Evolutionary conservation across 2,888 invertebrate species (phyloP), one percentile per base, ranked within the genome.

Genomic region (Dromius quadrimaculatus): DNA sequence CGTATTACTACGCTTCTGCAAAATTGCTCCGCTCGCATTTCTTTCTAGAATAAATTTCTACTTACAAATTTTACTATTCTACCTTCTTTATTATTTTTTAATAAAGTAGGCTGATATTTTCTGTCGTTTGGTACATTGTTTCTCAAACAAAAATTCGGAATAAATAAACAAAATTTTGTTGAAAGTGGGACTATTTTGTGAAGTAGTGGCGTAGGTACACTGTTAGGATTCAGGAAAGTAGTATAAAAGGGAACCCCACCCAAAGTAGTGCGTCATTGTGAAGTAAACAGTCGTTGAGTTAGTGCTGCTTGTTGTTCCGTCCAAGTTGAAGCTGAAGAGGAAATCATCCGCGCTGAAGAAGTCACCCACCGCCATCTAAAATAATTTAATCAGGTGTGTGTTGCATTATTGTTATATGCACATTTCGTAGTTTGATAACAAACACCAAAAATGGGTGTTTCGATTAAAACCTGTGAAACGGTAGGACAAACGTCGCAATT

Each of bases 401-500:
- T 74, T 64, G 66, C 72, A 70, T 71, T 73, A 73, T 69, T 54
- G 20, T 73, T 72, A 70, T 73, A 68, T 73, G 62, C 72, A 71
- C 73, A 65, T 70, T 70, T 47, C 61, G 50, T 70, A 62, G 61
- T 70, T 70, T 41, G 36, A n/a, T n/a, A n/a, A n/a, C n/a, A n/a
- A n/a, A n/a, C n/a, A n/a, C n/a, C n/a, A n/a, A 74, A 69, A 45
- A 79, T 79, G 79, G 78, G 78, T 73, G 76, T 75, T 71, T 75
- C 72, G 19, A 22, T 74, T 41, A 69, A 47, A 64, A 45, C 43
- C 45, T 15, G 47, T 13, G 65, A 71, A 71, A 72, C 20, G 59
- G 20, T 73, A 72, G 69, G 73, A 73, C 87, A 86, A 85, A 84
- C 85, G 32, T 85, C 84, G 80, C 85, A 87, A 79, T 82, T 88